phyloP scores from a whole-genome alignment of 2,888 invertebrate species.

The Vesta saturnalis region DNA sequence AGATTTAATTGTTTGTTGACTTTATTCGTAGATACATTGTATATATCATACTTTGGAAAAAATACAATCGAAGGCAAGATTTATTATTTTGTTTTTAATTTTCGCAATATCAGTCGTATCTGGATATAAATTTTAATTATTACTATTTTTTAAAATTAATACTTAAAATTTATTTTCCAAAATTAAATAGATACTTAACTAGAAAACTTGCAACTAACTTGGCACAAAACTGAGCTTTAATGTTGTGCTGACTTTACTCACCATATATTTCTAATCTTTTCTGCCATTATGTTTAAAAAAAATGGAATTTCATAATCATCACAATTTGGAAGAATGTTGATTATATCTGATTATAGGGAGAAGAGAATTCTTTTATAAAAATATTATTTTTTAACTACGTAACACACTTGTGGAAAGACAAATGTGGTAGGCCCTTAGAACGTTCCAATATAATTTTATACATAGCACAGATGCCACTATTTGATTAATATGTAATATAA shows the following conservation, averaged over 20 bases:
- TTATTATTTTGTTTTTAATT: constrained; percentile 40
- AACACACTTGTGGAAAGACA: constrained; percentile 53
- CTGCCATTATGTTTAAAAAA: constrained; percentile 9
- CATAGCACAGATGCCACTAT: constrained; percentile 25
- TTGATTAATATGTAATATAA: too few species aligned
- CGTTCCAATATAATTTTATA: constrained; percentile 30
- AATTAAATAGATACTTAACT: neutral
- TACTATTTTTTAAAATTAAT: constrained; percentile 9
- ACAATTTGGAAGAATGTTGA: constrained; percentile 27
- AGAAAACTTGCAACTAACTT: constrained; percentile 4
- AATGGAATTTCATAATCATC: constrained; percentile 14
- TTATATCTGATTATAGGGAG: constrained; percentile 29
- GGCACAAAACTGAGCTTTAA: constrained; percentile 18
- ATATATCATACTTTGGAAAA: constrained; percentile 29
- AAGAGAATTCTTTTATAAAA: constrained; percentile 47
- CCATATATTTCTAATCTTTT: too few species aligned
- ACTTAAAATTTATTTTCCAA: constrained; percentile 12
- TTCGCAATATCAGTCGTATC: constrained; percentile 13
- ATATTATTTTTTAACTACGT: constrained; percentile 49
- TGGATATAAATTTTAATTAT: constrained; percentile 16
- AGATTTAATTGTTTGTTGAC: constrained; percentile 9
- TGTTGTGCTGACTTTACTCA: constrained; percentile 8
- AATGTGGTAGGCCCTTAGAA: constrained; percentile 55
- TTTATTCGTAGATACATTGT: constrained; percentile 17
- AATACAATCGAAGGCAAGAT: constrained; percentile 49